A percentile compares a stretch with the other conserved stretches of the same genome.
Evolutionary conservation across 2,888 invertebrate species (phyloP).

Genomic region (Spatulosminthurus flaviceps): DNA sequence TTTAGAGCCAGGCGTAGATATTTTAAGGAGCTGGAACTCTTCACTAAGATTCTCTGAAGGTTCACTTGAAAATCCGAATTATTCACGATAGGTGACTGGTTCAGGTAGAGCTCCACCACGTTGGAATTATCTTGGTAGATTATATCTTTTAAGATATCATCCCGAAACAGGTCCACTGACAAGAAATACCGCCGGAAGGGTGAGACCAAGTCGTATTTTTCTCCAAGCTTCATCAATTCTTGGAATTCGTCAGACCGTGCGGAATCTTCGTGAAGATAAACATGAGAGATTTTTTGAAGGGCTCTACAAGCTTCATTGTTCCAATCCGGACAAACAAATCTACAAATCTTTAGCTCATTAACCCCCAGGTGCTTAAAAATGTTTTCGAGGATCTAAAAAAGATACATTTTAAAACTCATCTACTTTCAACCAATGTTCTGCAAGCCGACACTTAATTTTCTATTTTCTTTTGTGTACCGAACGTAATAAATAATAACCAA

Average conservation of each 20-base stretch:
- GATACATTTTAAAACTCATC: too few relatives aligned
- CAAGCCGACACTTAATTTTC: too few relatives aligned
- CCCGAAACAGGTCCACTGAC: constrained; percentile 12
- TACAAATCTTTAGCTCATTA: constrained; percentile 8
- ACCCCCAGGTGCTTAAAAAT: constrained; percentile 11
- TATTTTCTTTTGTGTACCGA: too few relatives aligned
- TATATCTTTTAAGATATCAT: constrained; percentile 16
- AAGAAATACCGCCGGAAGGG: constrained; percentile 33
- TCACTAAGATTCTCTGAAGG: not conserved
- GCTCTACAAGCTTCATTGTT: constrained; percentile 39
- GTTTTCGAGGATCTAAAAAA: constrained; percentile 23
- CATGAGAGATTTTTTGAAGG: constrained; percentile 20
- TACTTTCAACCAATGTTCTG: too few relatives aligned
- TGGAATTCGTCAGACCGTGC: constrained; percentile 7
- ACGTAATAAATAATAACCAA: too few relatives aligned
- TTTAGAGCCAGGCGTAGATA: constrained; percentile 5
- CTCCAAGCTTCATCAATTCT: not conserved
- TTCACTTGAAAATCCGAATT: not conserved
- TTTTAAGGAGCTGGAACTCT: not conserved
- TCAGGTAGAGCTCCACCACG: constrained; percentile 18
- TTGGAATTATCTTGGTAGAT: not conserved
- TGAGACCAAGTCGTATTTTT: not conserved
- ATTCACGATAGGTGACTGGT: not conserved
- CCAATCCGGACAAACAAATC: constrained; percentile 24
- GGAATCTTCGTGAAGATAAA: constrained; percentile 24